phyloP scores from a whole-genome alignment of 2,888 invertebrate species.

The Lepidocyrtoides sp. region DNA sequence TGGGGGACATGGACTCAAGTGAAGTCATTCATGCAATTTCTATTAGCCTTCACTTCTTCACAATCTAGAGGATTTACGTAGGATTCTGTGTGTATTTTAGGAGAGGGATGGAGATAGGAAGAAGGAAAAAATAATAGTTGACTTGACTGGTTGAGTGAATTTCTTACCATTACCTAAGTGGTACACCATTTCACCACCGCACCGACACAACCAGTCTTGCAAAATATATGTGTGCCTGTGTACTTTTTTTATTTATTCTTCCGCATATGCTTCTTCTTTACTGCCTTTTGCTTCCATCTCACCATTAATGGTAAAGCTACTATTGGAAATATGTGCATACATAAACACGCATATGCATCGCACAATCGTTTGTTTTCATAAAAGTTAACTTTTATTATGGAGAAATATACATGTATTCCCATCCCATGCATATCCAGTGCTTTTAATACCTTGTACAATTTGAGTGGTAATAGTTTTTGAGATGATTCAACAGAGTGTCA shows the following conservation, averaged over 20 bases:
- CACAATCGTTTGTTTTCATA: neutral
- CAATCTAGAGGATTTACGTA: constrained; percentile 70
- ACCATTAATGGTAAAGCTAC: too few relatives aligned
- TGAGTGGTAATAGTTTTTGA: constrained; percentile 30
- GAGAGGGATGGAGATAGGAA: constrained; percentile 2
- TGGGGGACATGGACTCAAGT: constrained; percentile 67
- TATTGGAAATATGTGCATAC: neutral
- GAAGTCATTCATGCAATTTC: constrained; percentile 80
- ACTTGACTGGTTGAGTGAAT: constrained; percentile 68
- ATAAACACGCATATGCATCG: neutral
- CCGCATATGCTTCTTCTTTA: neutral
- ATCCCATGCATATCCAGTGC: too few relatives aligned
- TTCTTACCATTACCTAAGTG: constrained; percentile 53
- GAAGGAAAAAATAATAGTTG: constrained; percentile 67
- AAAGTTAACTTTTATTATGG: neutral
- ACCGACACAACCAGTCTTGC: neutral
- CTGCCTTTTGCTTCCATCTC: constrained; percentile 6
- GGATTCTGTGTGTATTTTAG: constrained; percentile 52
- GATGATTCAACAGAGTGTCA: constrained; percentile 16
- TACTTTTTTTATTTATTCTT: neutral
- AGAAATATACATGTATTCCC: too few relatives aligned
- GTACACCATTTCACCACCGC: constrained; percentile 27
- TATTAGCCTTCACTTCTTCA: constrained; percentile 73
- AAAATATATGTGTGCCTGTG: neutral
- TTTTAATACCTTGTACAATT: constrained; percentile 11